phyloP scores from a whole-genome alignment of 2,888 invertebrate species.

The Phortica magna region DNA sequence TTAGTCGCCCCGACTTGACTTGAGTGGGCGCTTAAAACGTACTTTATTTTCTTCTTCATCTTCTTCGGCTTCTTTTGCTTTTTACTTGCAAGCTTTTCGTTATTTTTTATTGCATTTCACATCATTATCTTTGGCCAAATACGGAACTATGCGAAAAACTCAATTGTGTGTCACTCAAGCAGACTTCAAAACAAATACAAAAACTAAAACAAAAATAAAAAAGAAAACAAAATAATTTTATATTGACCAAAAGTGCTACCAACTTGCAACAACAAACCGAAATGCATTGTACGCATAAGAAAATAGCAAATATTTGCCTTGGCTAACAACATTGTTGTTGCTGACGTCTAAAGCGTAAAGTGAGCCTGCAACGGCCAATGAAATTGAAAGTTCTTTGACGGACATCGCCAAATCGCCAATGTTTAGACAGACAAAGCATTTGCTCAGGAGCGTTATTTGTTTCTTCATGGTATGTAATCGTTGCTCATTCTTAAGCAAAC shows the following conservation, averaged over 20 bases:
- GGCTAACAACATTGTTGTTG: constrained; percentile 1
- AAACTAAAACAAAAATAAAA: background rate
- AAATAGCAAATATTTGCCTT: background rate
- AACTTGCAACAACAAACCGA: constrained; percentile 52
- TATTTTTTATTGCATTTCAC: constrained; percentile 62
- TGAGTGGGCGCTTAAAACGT: constrained; percentile 65
- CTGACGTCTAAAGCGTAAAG: background rate
- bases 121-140: constrained; percentile 71
- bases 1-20: constrained; percentile 5
- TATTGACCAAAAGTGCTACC: constrained; percentile 28
- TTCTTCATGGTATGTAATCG: no score
- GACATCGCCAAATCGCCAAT: constrained; percentile 58
- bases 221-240: constrained; percentile 22
- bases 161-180: constrained; percentile 68
- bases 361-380: constrained; percentile 53
- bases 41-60: constrained; percentile 37
- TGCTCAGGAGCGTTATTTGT: background rate
- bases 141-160: constrained; percentile 68
- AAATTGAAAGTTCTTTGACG: constrained; percentile 71
- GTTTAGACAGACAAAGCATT: constrained; percentile 38
- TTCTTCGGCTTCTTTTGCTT: constrained; percentile 2
- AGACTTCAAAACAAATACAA: constrained; percentile 56
- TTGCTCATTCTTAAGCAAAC: no score
- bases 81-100: constrained; percentile 29
- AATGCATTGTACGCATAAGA: constrained; percentile 48